Percentiles rank a stretch among this genome's conserved stretches.
These are phyloP conservation scores for Sisyra nigra DNA, from an alignment of 2,888 invertebrate species.

Conservation along the genomic window DNA sequence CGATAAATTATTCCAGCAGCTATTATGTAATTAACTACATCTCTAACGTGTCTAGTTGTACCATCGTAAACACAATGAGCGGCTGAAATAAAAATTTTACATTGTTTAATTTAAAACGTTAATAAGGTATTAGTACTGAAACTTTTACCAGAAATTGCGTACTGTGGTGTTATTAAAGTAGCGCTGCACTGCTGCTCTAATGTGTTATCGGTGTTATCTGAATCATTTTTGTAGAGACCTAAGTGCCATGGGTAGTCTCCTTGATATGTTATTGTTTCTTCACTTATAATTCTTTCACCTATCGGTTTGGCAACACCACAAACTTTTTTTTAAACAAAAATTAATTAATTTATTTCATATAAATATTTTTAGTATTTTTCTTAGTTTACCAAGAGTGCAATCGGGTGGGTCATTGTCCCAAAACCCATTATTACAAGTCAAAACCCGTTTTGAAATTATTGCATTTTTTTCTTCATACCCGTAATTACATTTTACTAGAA, in stretches of 20 bases:
- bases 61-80: no score
- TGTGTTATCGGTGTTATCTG: not conserved
- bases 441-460: not conserved
- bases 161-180: conserved; percentile 17
- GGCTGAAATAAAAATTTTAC: no score
- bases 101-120: no score
- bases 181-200: conserved; percentile 19
- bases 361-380: not conserved
- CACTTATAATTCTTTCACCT: conserved; percentile 18
- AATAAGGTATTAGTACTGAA: no score
- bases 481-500: conserved; percentile 9
- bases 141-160: conserved; percentile 19
- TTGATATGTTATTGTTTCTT: conserved; percentile 16
- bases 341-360: not conserved
- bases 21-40: no score
- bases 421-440: conserved; percentile 8
- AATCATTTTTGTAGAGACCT: conserved; percentile 16
- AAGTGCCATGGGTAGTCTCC: conserved; percentile 23
- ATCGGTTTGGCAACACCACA: conserved; percentile 21
- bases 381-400: conserved; percentile 10
- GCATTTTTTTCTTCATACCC: conserved; percentile 1
- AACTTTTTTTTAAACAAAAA: conserved; percentile 11
- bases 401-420: conserved; percentile 9
- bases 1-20: no score
- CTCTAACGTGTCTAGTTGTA: no score